These are phyloP conservation scores for Diabrotica virgifera DNA, from an alignment of 1,140 invertebrate species.

Conservation along the genomic window DNA sequence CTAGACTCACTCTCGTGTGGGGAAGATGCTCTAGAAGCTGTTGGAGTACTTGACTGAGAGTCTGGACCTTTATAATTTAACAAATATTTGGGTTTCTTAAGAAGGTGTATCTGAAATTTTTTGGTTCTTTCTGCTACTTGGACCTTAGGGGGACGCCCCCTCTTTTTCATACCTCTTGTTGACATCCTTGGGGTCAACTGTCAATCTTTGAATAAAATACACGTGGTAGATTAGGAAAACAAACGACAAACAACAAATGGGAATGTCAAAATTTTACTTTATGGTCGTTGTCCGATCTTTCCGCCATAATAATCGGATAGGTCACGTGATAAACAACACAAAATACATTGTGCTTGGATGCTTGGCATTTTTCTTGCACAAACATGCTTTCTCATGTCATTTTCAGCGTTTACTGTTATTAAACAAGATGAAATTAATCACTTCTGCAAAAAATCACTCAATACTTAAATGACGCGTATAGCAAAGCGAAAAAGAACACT, in stretches of 20 bases:
- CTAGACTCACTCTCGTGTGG: conserved; percentile 68
- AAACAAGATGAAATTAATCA: conserved; percentile 25
- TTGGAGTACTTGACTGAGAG: conserved; percentile 74
- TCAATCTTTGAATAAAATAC: conserved; percentile 45
- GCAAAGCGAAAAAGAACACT: conserved; percentile 49
- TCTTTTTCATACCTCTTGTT: conserved; percentile 78
- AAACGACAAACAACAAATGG: conserved; percentile 61
- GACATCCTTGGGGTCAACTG: conserved; percentile 62
- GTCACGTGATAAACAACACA: conserved; percentile 59
- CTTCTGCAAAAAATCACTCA: conserved; percentile 51
- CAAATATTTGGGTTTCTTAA: conserved; percentile 91
- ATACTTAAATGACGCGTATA: conserved; percentile 60
- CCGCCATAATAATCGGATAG: conserved; percentile 57
- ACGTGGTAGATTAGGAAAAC: conserved; percentile 52
- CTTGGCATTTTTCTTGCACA: conserved; percentile 5
- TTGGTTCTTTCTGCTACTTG: conserved; percentile 76
- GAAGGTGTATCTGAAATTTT: conserved; percentile 81
- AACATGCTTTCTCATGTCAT: conserved; percentile 6
- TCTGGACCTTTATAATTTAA: conserved; percentile 65
- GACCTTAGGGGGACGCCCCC: conserved; percentile 85
- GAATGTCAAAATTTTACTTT: conserved; percentile 57
- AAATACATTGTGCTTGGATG: conserved; percentile 44
- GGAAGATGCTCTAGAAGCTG: conserved; percentile 69
- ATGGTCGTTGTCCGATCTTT: conserved; percentile 55
- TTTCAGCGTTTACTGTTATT: conserved; percentile 6